These are phyloP conservation scores for Novumbra hubbsi DNA, from an alignment of 2,797 vertebrate genomes.

Conservation along the genomic window DNA sequence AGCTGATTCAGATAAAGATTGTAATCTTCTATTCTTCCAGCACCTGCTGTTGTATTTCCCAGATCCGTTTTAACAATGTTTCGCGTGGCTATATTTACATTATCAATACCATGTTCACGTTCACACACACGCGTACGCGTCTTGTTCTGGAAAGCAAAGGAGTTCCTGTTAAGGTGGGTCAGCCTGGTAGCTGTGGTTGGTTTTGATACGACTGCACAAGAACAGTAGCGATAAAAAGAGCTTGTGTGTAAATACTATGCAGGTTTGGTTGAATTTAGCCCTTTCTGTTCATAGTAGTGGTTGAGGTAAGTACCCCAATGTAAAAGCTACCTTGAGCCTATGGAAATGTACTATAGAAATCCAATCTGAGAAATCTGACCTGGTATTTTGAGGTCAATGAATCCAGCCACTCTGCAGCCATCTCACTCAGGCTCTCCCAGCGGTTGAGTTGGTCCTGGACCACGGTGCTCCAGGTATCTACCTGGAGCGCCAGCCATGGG, in stretches of 20 bases:
- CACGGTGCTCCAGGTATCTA: slow-evolving; percentile 54
- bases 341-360: not conserved
- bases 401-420: slow-evolving; percentile 56
- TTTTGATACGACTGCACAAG: too few species aligned
- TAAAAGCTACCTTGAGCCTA: not conserved
- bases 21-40: slow-evolving; percentile 30
- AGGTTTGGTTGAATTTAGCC: not conserved
- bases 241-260: too few species aligned
- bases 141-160: too few species aligned
- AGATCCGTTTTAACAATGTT: too few species aligned
- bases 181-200: too few species aligned
- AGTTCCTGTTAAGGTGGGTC: too few species aligned
- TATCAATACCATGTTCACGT: too few species aligned
- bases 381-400: slow-evolving; percentile 62
- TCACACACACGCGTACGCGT: too few species aligned
- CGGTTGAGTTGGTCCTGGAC: slow-evolving; percentile 27
- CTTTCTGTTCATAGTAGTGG: not conserved
- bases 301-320: not conserved
- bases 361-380: slow-evolving; percentile 45
- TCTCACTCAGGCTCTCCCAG: slow-evolving; percentile 47
- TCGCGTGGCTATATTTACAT: too few species aligned
- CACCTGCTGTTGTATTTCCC: slow-evolving; percentile 33
- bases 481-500: slow-evolving; percentile 56
- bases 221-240: too few species aligned
- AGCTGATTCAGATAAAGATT: slow-evolving; percentile 10